Base-by-base conservation (phyloP, 2,888 invertebrate species). In the Stenoptilia bipunctidactyla region DNA sequence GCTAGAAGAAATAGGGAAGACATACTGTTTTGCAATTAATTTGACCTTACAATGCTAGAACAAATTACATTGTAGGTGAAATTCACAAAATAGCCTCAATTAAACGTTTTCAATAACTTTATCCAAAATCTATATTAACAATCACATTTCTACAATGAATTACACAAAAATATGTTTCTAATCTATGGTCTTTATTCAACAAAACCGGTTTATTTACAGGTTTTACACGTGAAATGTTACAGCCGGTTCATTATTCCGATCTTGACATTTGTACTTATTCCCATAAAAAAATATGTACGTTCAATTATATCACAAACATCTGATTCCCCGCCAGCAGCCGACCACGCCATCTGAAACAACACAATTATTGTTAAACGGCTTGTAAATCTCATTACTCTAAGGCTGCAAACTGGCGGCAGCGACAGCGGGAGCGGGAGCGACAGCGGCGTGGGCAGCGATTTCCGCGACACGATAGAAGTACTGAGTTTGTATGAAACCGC, bases 241-340 rank as follows among this genome's bases (percentile, higher is more conserved):
- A 30, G 13, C 30, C 30, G 30, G 30, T 30, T 34, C 34, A 9
- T 3, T 57, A 57, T 55, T 56, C 61, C 60, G 57, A 61, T 55
- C 62, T 55, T 68, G 20, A 20, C 20, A 68, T 80, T 80, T 80
- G 80, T 80, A 80, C 80, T 80, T 74, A 77, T 72, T 74, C 69
- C n/a, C 66, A 72, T 79, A 80, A 60, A 80, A 80, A 83, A 79
- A 82, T 80, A 80, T 74, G 69, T 72, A 75, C 72, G 71, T 77
- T 20, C 66, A 70, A 66, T 71, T 68, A 12, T 82, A 83, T 83
- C 82, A 82, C 82, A 83, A 71, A 46, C 64, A 66, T 63, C 64
- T 63, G 64, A 51, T 54, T 58, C 53, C 49, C 52, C 52, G 55
- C 51, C 48, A 46, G 75, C 82, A 82, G 76, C 75, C 82, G 72